Base-by-base conservation (phyloP, 2,797 vertebrate genomes). In the Arnoldichthys spilopterus region DNA sequence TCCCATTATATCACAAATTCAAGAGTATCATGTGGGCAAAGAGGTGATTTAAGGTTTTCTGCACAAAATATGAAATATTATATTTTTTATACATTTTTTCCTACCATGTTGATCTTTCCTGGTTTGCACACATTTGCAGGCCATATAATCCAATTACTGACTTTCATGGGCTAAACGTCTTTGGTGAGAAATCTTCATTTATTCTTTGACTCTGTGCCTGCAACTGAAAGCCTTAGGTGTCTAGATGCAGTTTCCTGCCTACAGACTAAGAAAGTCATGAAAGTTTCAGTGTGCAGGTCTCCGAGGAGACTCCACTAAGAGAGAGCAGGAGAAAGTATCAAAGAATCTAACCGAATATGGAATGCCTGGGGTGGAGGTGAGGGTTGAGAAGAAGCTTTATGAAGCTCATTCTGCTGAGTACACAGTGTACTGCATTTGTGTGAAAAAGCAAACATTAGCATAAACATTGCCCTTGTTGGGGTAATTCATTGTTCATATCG, bases 341-440 rank as follows among this genome's bases (percentile, higher is more conserved):
- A 69, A 71, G 72, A 74, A 69, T 54, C 32, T 22, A 40, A 58
- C 71, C 12, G 63, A 76, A 67, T 58, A 13, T 58, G 74, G 54
- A 76, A 30, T 3, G 24, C 32, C 24, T 22, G 13, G 12, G 56
- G 56, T 58, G 26, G 24, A 58, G 24, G 56, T 58, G 24, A 26
- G 24, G 24, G 56, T 28, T 32, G 45, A 20, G 40, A 58, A n/a
- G 71, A 30, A 30, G n/a, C 16, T 54, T 37, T 28, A 56, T 22
- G 0, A 58, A 58, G 37, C 37, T 47, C 53, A 58, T 58, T 28
- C 56, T 28, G 4, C 28, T 61, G 18, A 77, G 37, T 45, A 24
- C 30, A 34, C 11, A 28, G 13, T 64, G 49, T n/a, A 28, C 62
- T 20, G 28, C 24, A 16, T 59, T 58, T 77, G 40, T 32, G 45